A percentile compares a stretch with the other conserved stretches of the same genome.
These are phyloP conservation scores for Triops cancriformis DNA, from an alignment of 1,140 invertebrate genomes.

Conservation along the genomic window DNA sequence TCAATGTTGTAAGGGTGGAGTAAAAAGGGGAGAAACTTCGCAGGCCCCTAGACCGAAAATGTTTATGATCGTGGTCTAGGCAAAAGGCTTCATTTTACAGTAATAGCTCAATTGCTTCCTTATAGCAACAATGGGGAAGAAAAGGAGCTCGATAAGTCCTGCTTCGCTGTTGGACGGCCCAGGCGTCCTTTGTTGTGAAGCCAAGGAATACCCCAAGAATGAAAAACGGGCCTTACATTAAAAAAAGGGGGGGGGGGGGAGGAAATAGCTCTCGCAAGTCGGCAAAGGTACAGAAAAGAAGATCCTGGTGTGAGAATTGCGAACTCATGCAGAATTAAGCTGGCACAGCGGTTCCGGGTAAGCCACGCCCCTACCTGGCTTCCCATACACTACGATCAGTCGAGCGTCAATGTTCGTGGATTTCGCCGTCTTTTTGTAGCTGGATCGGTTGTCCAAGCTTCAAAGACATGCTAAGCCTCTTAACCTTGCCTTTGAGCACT, in stretches of 20 bases:
- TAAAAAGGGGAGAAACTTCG: not conserved
- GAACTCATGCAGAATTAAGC: conserved; percentile 10
- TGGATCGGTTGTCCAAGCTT: not conserved
- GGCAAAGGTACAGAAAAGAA: not conserved
- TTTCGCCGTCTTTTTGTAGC: not conserved
- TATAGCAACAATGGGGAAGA: not conserved
- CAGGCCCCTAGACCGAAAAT: not conserved
- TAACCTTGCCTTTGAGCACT: not conserved
- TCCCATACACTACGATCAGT: not conserved
- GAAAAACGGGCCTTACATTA: not conserved
- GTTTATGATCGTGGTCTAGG: not conserved
- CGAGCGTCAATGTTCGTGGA: not conserved
- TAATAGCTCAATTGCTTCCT: conserved; percentile 14
- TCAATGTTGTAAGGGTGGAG: not conserved
- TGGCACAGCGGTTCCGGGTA: not conserved
- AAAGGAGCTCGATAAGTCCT: not conserved
- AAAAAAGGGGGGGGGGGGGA: not conserved
- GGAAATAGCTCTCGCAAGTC: not conserved
- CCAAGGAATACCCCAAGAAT: not conserved
- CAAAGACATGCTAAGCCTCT: not conserved
- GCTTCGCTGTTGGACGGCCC: not conserved
- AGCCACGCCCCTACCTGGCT: not conserved
- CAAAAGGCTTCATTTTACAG: not conserved
- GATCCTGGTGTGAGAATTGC: not conserved
- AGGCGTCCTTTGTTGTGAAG: not conserved